A percentile compares a stretch with the other conserved stretches of the same genome.
phyloP scores from a whole-genome alignment of 2,888 invertebrate species.

The Lordiphosa fenestrarum region DNA sequence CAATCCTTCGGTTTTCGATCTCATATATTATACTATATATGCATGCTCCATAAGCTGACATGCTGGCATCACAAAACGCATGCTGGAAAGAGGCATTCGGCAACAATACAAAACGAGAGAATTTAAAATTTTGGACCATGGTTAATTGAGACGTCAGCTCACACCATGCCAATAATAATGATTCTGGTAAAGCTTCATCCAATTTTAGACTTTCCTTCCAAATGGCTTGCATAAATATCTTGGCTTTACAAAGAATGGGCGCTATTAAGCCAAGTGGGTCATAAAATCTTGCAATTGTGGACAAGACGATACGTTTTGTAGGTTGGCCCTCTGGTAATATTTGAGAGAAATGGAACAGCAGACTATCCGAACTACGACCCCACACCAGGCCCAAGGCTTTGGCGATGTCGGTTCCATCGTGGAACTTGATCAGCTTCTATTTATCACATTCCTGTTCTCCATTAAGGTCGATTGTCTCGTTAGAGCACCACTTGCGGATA shows the following conservation, averaged over 20 bases:
- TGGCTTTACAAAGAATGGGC: not conserved
- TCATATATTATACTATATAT: not conserved
- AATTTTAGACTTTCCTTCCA: constrained; percentile 1
- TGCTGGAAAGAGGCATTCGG: too few relatives aligned
- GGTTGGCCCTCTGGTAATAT: not conserved
- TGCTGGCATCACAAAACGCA: constrained; percentile 5
- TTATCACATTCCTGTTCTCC: not conserved
- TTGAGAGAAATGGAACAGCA: not conserved
- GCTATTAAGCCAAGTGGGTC: too few relatives aligned
- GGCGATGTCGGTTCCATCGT: constrained; percentile 1
- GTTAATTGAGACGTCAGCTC: not conserved
- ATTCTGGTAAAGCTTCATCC: constrained; percentile 1
- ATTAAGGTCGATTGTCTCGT: not conserved
- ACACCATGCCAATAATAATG: not conserved
- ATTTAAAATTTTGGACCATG: too few relatives aligned
- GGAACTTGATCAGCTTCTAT: not conserved
- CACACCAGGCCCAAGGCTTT: not conserved
- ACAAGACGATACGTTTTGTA: not conserved
- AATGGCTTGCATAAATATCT: constrained; percentile 7
- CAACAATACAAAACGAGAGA: too few relatives aligned
- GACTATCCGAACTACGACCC: not conserved
- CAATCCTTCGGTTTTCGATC: not conserved
- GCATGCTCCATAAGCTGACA: constrained; percentile 10
- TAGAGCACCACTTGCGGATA: constrained; percentile 3
- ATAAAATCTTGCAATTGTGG: not conserved